Evolutionary conservation across 2,113 vertebrate species (phyloP), one percentile per base, ranked within the genome.

Genomic region (Pterophyllum scalare): DNA sequence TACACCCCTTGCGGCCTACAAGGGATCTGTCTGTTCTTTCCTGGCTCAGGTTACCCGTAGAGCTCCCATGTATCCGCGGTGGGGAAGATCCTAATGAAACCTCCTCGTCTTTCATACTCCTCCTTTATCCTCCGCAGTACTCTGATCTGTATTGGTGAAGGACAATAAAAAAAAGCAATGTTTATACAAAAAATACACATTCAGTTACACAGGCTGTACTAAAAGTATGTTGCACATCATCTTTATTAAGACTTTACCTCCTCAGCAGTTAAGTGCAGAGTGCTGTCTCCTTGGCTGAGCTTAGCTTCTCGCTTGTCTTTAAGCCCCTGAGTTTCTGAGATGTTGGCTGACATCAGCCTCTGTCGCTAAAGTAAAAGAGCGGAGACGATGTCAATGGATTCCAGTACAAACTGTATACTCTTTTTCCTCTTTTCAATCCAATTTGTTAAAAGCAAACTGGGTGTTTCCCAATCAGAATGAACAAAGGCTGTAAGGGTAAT

Each of bases 41-140:
- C 59, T 70, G 60, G 84, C 81, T 87, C 70, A 31, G 58, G 95
- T 96, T 92, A 99, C 98, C 98, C 95, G 86, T 98, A 99, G 89
- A 97, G 95, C 49, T 97, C 97, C 98, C 98, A 99, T 1, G 97
- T 99, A 87, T 98, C 94, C 11, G 96, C 93, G 1, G 97, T 98
- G 75, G 98, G 98, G 91, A 99, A 99, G 92, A 99, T 98, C 22
- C 98, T 96, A 65, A 99, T 91, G 75, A 99, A 99, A 77, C 98
- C 98, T 38, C 98, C 98, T 90, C 97, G 96, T 82, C 98, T 94
- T 59, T 98, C 97, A 56, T 97, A 94, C 89, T 99, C 98, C 81
- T 99, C 98, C 93, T 96, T 97, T 75, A 97, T 96, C 81, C 96
- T 96, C 76, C 96, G 96, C 83, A 99, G 94, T 82, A 98, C 97